A percentile compares a stretch with the other conserved stretches of the same genome.
phyloP scores from a whole-genome alignment of 30 jellyfish, hydroid and myxozoan species.

The Hydractinia echinata region DNA sequence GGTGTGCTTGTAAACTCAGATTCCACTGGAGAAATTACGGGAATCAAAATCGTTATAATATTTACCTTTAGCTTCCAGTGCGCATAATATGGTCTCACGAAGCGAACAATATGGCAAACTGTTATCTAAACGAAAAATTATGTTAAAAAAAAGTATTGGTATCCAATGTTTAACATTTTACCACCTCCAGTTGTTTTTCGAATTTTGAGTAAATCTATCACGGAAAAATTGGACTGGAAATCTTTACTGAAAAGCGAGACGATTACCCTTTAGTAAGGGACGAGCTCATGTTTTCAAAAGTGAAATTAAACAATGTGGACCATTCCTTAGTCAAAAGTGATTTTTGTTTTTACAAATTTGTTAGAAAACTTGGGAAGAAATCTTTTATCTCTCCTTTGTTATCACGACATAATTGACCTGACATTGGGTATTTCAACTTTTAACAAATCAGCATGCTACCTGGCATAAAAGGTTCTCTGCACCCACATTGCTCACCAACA shows the following conservation, averaged over 20 bases:
- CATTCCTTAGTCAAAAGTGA: background rate
- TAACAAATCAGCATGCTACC: conserved; percentile 39
- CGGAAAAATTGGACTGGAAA: too few species aligned
- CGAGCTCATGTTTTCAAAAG: background rate
- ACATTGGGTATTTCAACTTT: too few species aligned
- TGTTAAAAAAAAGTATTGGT: background rate
- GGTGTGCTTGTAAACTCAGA: background rate
- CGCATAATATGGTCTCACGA: conserved; percentile 55
- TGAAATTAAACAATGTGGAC: background rate
- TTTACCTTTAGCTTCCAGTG: conserved; percentile 58
- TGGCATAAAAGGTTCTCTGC: conserved; percentile 92
- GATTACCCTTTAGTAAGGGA: background rate
- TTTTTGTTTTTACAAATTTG: too few species aligned
- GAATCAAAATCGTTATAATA: background rate
- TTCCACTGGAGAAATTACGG: background rate
- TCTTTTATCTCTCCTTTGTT: too few species aligned
- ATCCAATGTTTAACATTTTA: too few species aligned
- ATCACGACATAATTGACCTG: too few species aligned
- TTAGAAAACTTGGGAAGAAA: too few species aligned
- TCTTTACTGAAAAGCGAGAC: too few species aligned
- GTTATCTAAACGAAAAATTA: conserved; percentile 35
- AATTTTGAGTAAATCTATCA: background rate
- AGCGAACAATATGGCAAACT: conserved; percentile 70
- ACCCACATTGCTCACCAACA: conserved; percentile 57
- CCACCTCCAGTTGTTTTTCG: background rate